Conservation (phyloP, 2,113 vertebrate species). For the Numida meleagris region DNA sequence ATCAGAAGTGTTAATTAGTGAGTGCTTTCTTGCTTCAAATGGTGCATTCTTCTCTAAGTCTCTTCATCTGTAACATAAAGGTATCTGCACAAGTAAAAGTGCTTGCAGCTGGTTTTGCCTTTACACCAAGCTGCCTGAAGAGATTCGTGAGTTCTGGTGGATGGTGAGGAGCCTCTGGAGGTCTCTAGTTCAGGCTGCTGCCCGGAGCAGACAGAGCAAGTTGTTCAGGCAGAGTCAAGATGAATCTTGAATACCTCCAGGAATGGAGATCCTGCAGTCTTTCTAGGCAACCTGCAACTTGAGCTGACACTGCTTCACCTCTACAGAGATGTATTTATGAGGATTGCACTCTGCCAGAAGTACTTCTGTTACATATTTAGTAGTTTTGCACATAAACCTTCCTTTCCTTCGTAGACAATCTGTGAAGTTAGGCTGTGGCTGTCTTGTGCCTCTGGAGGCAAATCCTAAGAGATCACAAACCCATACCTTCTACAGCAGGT, state of each 20-base stretch:
- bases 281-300: not conserved
- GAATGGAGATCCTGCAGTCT: not conserved
- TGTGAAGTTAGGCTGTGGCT: not conserved
- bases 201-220: not conserved
- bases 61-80: not conserved
- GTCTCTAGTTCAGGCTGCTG: not conserved
- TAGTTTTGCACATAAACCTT: not conserved
- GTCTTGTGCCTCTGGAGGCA: not conserved
- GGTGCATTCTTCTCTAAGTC: not conserved
- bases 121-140: not conserved
- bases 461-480: not conserved
- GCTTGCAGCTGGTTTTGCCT: not conserved
- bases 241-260: not conserved
- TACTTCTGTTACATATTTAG: too few relatives aligned
- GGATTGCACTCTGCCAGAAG: not conserved
- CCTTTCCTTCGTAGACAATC: not conserved
- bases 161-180: not conserved
- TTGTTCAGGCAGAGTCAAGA: not conserved
- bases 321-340: not conserved
- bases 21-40: not conserved
- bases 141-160: not conserved
- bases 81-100: not conserved
- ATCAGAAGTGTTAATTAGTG: not conserved
- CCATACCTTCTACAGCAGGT: not conserved
- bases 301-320: not conserved